These are phyloP conservation scores for Drosophila orosa DNA, from an alignment of 1,140 invertebrate species.

Conservation along the genomic window DNA sequence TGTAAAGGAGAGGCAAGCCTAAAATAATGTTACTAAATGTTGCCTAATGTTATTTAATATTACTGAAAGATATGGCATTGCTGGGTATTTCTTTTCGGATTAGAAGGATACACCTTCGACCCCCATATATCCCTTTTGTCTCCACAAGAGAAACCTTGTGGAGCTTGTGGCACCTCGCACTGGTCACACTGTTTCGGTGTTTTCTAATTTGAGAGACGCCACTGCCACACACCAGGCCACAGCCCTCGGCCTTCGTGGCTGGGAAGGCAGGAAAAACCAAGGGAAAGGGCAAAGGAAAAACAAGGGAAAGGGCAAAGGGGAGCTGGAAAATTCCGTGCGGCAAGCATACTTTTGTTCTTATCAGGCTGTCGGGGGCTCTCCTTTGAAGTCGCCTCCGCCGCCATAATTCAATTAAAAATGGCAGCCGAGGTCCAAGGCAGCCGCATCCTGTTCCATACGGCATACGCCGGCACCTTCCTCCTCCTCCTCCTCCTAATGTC, in stretches of 20 bases:
- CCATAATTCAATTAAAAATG: constrained; percentile 80
- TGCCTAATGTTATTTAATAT: background rate
- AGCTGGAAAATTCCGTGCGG: constrained; percentile 65
- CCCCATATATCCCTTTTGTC: background rate
- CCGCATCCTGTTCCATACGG: constrained; percentile 26
- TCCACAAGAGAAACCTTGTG: background rate
- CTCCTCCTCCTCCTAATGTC: background rate
- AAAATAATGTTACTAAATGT: background rate
- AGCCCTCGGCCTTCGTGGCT: background rate
- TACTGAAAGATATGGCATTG: background rate
- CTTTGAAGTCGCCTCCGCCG: constrained; percentile 67
- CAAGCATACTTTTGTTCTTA: constrained; percentile 78
- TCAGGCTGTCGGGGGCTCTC: constrained; percentile 55
- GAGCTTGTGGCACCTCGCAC: background rate
- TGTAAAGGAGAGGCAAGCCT: background rate
- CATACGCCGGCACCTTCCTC: background rate
- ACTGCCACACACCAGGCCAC: background rate
- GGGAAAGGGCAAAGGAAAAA: constrained; percentile 20
- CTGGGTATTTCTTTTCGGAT: background rate
- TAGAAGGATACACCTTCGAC: background rate
- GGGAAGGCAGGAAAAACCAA: background rate
- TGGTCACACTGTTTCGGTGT: constrained; percentile 26
- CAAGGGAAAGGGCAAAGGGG: background rate
- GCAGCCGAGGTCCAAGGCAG: constrained; percentile 50
- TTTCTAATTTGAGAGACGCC: constrained; percentile 50